Base-by-base conservation (phyloP, 2,888 invertebrate species). In the Melitaea athalia region DNA sequence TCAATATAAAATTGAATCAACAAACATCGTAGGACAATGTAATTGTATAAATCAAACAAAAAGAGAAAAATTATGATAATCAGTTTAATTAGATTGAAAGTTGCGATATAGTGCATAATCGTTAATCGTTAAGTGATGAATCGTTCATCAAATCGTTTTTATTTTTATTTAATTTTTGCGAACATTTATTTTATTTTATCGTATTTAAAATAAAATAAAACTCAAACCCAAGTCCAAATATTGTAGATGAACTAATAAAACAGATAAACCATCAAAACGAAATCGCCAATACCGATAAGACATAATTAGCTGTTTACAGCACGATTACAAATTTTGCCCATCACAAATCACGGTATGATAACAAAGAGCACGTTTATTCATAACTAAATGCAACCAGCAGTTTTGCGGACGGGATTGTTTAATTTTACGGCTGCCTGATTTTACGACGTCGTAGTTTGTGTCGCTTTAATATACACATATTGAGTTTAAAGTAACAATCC, bases 391-490 rank as follows among this genome's bases (percentile, higher is more conserved):
- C 66, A 64, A 63, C 64, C 60, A 66, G 64, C 64, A 55, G 69
- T 74, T 69, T 67, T 70, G 72, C 61, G 64, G 65, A 67, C 70
- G 61, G 66, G 43, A 67, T 72, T 74, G 72, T 72, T 72, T 68
- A 70, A 74, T 74, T 72, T 72, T 70, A 74, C 69, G 69, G 63
- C 63, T 63, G 68, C 67, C 63, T 69, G 65, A 70, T 72, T 70
- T 68, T 72, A 68, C 72, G 68, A 69, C 66, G 72, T 68, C 64
- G 68, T 71, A 74, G 72, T 69, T 70, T 62, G 69, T 71, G 66
- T 70, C 59, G 60, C 65, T 59, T 71, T 74, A 69, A 69, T 66
- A 68, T 60, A 62, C 63, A 64, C 62, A 64, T 65, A 64, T 69
- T 59, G 47, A 69, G 59, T 67, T 69, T 55, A 45, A 49, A 50